Base-by-base conservation (phyloP, 2,888 invertebrate species). In the Parnassius apollo region DNA sequence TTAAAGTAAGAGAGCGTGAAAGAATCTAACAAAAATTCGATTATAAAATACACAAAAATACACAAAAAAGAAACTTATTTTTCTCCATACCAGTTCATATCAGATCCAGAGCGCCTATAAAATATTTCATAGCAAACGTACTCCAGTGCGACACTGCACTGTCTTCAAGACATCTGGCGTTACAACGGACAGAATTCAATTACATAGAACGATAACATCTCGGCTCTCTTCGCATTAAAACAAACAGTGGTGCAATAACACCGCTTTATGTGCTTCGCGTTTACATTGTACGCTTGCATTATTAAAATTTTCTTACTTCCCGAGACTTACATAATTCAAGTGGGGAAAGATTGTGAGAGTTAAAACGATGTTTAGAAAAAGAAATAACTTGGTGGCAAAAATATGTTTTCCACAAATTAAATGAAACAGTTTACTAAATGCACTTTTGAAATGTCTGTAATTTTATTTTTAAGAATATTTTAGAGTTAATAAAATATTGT, bases 121-220 rank as follows among this genome's bases (percentile, higher is more conserved):
- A 83, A 86, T 85, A 84, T 85, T 82, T 85, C 80, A 83, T 82
- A 86, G 86, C 85, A 87, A 84, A 82, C 73, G 76, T 81, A 76
- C 75, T 75, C 75, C 66, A 69, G 74, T 72, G 77, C 69, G 75
- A 70, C 71, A 69, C 71, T 75, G 75, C 75, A 70, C 71, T 67
- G 49, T 52, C 56, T 65, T 60, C 68, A 83, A 83, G 76, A 80
- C 76, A 80, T 75, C 73, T 76, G 78, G 75, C 62, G 62, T 62
- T 58, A 59, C 62, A 62, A 18, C 62, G 62, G 63, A 59, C 63
- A 63, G 63, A 81, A 82, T 83, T 81, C 78, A 84, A 83, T 83
- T 82, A 80, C 75, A 80, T 75, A 75, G 74, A 75, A 79, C 76
- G 78, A 78, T 77, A 81, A 76, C 80, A 79, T 75, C 65, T 55